Evolutionary conservation across 2,113 vertebrate genomes (phyloP).

Genomic region (Chaenocephalus aceratus): DNA sequence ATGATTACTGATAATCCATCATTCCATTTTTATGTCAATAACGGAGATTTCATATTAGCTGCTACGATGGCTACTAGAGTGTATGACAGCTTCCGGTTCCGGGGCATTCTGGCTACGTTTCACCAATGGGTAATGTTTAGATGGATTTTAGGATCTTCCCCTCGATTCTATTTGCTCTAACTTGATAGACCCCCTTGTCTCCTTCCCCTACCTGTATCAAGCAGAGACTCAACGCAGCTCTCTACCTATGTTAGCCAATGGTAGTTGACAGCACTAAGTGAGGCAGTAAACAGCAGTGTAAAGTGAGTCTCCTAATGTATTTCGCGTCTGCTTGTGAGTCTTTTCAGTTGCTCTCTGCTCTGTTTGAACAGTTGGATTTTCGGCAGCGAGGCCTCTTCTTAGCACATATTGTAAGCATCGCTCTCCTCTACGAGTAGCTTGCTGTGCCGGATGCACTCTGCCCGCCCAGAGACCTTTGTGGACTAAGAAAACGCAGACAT

Average conservation of each 20-base stretch:
- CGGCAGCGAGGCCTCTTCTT: slow-evolving; percentile 21
- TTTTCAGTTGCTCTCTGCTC: slow-evolving; percentile 26
- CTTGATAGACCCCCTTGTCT: slow-evolving; percentile 26
- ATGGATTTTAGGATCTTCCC: too few relatives aligned
- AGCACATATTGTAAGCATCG: slow-evolving; percentile 15
- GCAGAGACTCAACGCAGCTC: slow-evolving; percentile 16
- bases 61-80: too few relatives aligned
- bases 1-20: too few relatives aligned
- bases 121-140: too few relatives aligned
- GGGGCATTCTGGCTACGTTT: too few relatives aligned
- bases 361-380: slow-evolving; percentile 38
- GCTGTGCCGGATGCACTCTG: neutral
- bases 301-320: slow-evolving; percentile 42
- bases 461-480: neutral
- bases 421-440: slow-evolving; percentile 7
- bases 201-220: slow-evolving; percentile 19
- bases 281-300: slow-evolving; percentile 40
- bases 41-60: too few relatives aligned
- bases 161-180: too few relatives aligned
- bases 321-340: slow-evolving; percentile 28
- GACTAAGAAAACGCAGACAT: neutral
- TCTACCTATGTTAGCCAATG: slow-evolving; percentile 2
- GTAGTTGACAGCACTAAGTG: slow-evolving; percentile 40
- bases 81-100: too few relatives aligned
- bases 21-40: too few relatives aligned